Evolutionary conservation across 1,140 invertebrate genomes (phyloP).

Genomic region (Arion vulgaris): DNA sequence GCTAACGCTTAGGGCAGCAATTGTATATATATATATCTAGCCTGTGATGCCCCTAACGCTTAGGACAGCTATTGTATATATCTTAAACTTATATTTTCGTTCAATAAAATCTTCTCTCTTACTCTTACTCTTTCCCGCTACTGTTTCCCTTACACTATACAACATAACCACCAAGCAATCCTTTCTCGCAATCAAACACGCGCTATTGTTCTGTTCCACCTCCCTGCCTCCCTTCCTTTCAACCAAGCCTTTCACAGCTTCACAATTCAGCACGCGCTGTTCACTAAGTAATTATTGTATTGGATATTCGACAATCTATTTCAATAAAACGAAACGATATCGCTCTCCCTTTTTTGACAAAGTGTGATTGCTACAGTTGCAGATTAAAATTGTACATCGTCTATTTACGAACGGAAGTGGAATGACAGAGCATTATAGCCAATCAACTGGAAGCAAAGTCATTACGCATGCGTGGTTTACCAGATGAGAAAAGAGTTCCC

Average conservation of each 20-base stretch:
- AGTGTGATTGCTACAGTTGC: slow-evolving; percentile 1
- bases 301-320: slow-evolving; percentile 2
- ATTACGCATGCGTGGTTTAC: background rate
- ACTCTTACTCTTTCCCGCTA: too few relatives aligned
- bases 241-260: background rate
- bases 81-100: too few relatives aligned
- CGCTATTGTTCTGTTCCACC: background rate
- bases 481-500: background rate
- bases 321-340: background rate
- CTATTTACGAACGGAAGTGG: background rate
- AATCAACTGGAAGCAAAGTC: background rate
- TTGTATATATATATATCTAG: too few relatives aligned
- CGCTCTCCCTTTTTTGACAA: slow-evolving; percentile 5
- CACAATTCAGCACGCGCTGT: background rate
- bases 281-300: slow-evolving; percentile 24
- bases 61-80: too few relatives aligned
- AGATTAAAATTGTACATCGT: slow-evolving; percentile 9
- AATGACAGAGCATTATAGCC: background rate
- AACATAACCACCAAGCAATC: too few relatives aligned
- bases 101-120: too few relatives aligned
- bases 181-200: too few relatives aligned
- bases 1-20: too few relatives aligned
- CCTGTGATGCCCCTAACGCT: too few relatives aligned
- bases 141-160: too few relatives aligned
- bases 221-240: background rate